Evolutionary conservation across 2,797 vertebrate species (phyloP).

Genomic region (Propithecus perrieri): DNA sequence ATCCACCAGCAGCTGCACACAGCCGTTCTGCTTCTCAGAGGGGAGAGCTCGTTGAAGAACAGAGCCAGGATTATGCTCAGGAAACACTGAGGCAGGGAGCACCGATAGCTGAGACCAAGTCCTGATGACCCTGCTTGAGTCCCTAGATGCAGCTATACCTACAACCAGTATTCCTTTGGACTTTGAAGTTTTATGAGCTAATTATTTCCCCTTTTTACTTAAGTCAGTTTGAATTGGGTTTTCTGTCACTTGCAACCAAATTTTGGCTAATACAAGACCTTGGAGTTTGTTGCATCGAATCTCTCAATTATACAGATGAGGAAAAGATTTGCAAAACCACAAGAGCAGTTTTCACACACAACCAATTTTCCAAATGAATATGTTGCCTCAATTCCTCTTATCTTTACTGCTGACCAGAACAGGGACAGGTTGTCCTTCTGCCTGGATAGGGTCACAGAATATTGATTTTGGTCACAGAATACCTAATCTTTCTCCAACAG

Average conservation of each 20-base stretch:
- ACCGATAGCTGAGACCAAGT: background rate
- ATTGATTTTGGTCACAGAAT: constrained; percentile 60
- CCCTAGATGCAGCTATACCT: background rate
- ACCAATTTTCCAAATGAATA: constrained; percentile 5
- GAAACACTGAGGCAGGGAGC: background rate
- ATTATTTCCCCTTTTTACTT: background rate
- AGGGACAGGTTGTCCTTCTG: background rate
- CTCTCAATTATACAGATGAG: background rate
- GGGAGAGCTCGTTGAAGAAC: background rate
- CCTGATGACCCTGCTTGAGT: background rate
- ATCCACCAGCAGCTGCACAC: background rate
- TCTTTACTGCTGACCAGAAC: background rate
- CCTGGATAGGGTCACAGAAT: constrained; percentile 36
- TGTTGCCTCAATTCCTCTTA: constrained; percentile 35
- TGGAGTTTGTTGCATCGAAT: background rate
- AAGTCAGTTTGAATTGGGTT: background rate
- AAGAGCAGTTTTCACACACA: background rate
- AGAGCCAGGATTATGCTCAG: background rate
- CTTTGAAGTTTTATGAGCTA: background rate
- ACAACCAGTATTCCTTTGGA: background rate
- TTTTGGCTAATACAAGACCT: background rate
- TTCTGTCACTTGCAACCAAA: background rate
- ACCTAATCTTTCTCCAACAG: constrained; percentile 57
- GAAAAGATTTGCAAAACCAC: background rate
- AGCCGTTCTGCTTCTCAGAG: background rate